phyloP scores from a whole-genome alignment of 2,888 invertebrate genomes.

The Eupithecia abbreviata region DNA sequence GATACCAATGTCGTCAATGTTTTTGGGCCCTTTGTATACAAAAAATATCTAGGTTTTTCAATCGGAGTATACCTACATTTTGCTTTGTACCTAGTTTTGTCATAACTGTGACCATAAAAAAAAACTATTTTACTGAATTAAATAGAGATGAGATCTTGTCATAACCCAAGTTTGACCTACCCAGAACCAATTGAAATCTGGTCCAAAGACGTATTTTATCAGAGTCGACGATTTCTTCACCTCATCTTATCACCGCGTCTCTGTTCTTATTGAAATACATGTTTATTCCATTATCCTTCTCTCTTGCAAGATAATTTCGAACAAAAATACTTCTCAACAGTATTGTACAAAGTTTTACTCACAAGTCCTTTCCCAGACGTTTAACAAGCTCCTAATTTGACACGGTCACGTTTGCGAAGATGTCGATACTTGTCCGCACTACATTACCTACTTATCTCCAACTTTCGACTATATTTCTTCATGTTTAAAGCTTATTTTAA shows the following conservation, averaged over 20 bases:
- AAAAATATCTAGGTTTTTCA: no score
- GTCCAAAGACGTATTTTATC: not conserved
- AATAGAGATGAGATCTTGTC: no score
- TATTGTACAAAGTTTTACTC: conserved; percentile 32
- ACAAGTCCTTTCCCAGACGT: conserved; percentile 43
- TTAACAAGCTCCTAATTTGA: conserved; percentile 48
- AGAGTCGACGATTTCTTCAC: not conserved
- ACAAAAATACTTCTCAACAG: conserved; percentile 31
- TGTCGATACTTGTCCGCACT: conserved; percentile 16
- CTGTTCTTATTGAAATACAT: conserved; percentile 1
- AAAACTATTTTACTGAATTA: no score
- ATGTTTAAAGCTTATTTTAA: conserved; percentile 7
- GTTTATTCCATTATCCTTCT: conserved; percentile 17
- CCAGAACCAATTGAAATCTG: not conserved
- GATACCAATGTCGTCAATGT: no score
- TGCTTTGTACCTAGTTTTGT: no score
- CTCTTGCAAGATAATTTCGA: conserved; percentile 20
- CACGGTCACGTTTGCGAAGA: conserved; percentile 45
- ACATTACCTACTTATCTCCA: conserved; percentile 12
- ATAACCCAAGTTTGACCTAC: not conserved
- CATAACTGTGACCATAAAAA: no score
- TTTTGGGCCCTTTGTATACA: no score
- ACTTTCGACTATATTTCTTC: conserved; percentile 7
- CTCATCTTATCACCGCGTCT: not conserved
- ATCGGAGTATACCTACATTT: no score